Conservation (phyloP, 1,140 invertebrate genomes). For the Panagrolaimus sp. region DNA sequence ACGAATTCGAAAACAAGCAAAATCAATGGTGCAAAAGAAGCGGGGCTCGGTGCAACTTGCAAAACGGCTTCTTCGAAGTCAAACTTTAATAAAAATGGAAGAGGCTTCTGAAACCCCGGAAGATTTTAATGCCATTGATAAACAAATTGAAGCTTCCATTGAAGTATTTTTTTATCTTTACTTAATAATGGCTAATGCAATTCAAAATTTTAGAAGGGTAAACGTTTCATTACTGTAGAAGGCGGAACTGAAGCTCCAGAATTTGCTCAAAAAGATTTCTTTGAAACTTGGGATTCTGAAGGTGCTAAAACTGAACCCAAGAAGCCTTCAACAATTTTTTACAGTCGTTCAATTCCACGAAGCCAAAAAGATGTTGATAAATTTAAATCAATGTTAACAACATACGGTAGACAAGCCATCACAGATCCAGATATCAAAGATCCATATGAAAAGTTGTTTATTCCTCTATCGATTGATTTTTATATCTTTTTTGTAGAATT, state of each 20-base stretch:
- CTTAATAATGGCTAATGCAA: too few species aligned
- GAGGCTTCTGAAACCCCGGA: conserved; percentile 23
- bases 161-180: conserved; percentile 13
- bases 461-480: not conserved
- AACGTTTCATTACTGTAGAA: not conserved
- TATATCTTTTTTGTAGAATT: not conserved
- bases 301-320: not conserved
- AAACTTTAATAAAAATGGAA: conserved; percentile 25
- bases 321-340: not conserved
- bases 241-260: not conserved
- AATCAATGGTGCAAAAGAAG: conserved; percentile 42
- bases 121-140: conserved; percentile 25
- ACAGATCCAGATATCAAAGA: not conserved
- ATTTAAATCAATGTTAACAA: not conserved
- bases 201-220: not conserved
- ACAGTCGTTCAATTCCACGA: not conserved
- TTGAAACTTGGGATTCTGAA: not conserved
- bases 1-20: conserved; percentile 45
- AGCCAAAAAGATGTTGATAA: not conserved
- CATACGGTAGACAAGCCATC: not conserved
- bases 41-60: conserved; percentile 41
- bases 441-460: too few species aligned
- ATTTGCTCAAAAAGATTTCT: not conserved
- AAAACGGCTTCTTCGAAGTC: conserved; percentile 37
- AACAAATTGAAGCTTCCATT: conserved; percentile 25